Base-by-base conservation (phyloP, 2,797 vertebrate genomes). In the Fringilla coelebs region DNA sequence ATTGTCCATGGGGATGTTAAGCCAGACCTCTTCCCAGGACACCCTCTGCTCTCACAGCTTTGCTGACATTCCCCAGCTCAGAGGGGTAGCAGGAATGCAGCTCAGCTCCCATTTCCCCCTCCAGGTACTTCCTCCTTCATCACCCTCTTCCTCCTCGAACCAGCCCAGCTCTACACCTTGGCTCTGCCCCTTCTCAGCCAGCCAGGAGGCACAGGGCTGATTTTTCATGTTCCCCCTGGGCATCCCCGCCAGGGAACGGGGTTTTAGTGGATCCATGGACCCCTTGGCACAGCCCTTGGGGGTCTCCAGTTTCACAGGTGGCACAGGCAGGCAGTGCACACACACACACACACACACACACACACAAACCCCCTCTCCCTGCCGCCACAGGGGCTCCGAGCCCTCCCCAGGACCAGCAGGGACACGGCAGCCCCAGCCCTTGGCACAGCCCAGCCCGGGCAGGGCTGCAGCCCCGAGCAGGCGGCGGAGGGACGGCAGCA, bases 201-300 rank as follows among this genome's bases (percentile, higher is more conserved):
- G 21, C 20, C 2, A 5, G 20, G 29, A 85, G 32, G 28, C 3
- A 1, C 36, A 17, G 36, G 36, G 18, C 34, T 62, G 66, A 4
- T 17, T 34, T 67, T 78, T 28, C 36, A 17, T 0, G 0, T 41
- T 54, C 17, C 8, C 58, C 9, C 48, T 12, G 41, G 29, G 29
- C 60, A n/a, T 24, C 20, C 8, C 28, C 22, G 6, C 3, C 0
- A 2, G 22, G 24, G 26, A 13, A 6, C 1, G 1, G 43, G 34
- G 11, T 29, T 49, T 54, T 60, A 73, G 4, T 5, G 22, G 19
- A 13, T 6, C 22, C 9, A 0, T 3, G 16, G 28, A 26, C 4
- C 25, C 21, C 0, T 6, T 10, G 22, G 63, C 76, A 85, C 36
- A 72, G 62, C 19, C 58, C 24, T 15, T 17, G 43, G 32, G 41